Evolutionary conservation across 2,888 invertebrate genomes (phyloP), one percentile per base, ranked within the genome.

Genomic region (Oscheius myriophilus): DNA sequence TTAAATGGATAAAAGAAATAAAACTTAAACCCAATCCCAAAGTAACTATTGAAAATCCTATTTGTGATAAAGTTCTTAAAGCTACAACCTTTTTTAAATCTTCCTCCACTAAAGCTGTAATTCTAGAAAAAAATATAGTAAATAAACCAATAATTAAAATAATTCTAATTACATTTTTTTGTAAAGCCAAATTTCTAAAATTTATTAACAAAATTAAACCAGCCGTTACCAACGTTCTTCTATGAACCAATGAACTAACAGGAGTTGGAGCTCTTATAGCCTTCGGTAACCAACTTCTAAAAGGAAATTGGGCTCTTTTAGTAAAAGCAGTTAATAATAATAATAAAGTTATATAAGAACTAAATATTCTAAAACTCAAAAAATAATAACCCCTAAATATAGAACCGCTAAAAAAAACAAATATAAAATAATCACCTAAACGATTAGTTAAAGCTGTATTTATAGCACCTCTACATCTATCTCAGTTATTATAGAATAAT

Each of bases 301-400:
- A 93, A 55, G 92, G 92, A 89, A 92, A 91, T 87, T 92, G 92
- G 85, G 92, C 92, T 79, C 92, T 92, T 88, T 92, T 92, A 71
- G 92, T 92, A 88, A 92, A 90, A 63, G 90, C 89, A 0, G 91
- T 91, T 23, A 90, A 61, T 49, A 88, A 65, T 43, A 87, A 85
- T 89, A 88, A 84, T 82, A 90, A 88, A n/a, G 78, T 11, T 0
- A 76, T 63, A 72, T 69, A 70, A 67, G 49, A 63, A 63, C 59
- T 78, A 78, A 76, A 70, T 73, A 77, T 67, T 79, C 62, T 72
- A 78, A 74, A 69, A 77, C 69, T 51, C 66, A 86, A 89, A 87
- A 85, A 85, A 90, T 88, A 25, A 79, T 18, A 0, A 87, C 86
- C 87, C 89, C 86, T 89, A 87, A 85, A 85, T 90, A 88, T n/a